phyloP scores from a whole-genome alignment of 2,888 invertebrate genomes.

The Diplolepis rosae region DNA sequence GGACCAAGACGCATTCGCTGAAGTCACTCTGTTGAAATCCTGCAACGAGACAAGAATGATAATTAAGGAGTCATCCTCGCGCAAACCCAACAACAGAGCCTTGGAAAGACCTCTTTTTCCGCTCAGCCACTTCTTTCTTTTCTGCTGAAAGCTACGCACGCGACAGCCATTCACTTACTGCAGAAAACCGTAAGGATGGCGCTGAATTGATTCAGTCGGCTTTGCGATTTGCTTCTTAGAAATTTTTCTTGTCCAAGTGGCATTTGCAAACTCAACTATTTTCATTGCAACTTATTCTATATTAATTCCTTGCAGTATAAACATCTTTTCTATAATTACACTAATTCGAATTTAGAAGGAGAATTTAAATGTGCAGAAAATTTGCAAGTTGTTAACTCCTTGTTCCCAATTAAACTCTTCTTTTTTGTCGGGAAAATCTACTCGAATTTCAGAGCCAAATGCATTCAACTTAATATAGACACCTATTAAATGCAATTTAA shows the following conservation, averaged over 20 bases:
- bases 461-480: too few species aligned
- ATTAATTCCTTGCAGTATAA: too few species aligned
- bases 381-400: too few species aligned
- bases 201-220: conserved; percentile 11
- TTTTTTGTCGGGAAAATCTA: too few species aligned
- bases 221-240: conserved; percentile 11
- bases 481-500: too few species aligned
- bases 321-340: too few species aligned
- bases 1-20: conserved; percentile 29
- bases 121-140: conserved; percentile 15
- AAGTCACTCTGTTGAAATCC: conserved; percentile 23
- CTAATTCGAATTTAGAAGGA: too few species aligned
- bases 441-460: too few species aligned
- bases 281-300: background rate
- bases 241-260: background rate
- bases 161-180: conserved; percentile 27
- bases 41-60: conserved; percentile 41
- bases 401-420: too few species aligned
- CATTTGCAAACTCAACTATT: background rate
- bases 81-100: conserved; percentile 21
- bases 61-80: conserved; percentile 43
- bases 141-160: conserved; percentile 27
- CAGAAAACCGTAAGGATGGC: conserved; percentile 28
- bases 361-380: too few species aligned
- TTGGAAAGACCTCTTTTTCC: conserved; percentile 31